Base-by-base conservation (phyloP, 2,888 invertebrate species). In the Neoscelio sp. region DNA sequence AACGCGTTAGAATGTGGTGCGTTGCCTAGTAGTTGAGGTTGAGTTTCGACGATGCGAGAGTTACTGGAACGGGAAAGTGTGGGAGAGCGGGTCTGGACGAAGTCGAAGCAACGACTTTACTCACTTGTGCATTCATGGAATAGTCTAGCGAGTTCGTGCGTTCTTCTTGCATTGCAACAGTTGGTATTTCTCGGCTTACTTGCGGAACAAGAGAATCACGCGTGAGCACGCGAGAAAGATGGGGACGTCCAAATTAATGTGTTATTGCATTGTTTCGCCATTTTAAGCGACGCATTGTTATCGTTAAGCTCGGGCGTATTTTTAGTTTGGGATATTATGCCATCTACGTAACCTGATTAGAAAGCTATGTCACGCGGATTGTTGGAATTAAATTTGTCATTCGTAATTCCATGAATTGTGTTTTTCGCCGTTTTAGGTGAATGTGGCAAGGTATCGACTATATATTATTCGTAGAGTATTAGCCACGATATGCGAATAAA, bases 111-210 rank as follows among this genome's bases (percentile, higher is more conserved):
- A 75, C 74, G 56, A 77, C 80, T 80, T 82, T 80, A 75, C 81
- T 82, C 82, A 82, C 84, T 84, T 82, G 82, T 73, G 80, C 83
- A 85, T 86, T 85, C 86, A 82, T 85, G 84, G 82, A 86, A 86
- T 86, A 86, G 82, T 82, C 82, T 80, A 74, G 83, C 79, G 77
- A 81, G 81, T 82, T 85, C 78, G 81, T 77, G 79, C 82, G 84
- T 84, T 85, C 83, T 84, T 81, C 82, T 78, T 64, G 78, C 78
- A 48, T 83, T 81, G 82, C 83, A 84, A 82, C 83, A 85, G 84
- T 84, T 85, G 81, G 82, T 74, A 80, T 83, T 80, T 83, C 81
- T 81, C 80, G 78, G 76, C 71, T 78, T 71, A 26, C 40, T 50
- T 12, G 20, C 15, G 8, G 54, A 52, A 44, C 44, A 13, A 60